These are phyloP conservation scores for Hemiprocne comata DNA, from an alignment of 2,113 vertebrate species.

Conservation along the genomic window DNA sequence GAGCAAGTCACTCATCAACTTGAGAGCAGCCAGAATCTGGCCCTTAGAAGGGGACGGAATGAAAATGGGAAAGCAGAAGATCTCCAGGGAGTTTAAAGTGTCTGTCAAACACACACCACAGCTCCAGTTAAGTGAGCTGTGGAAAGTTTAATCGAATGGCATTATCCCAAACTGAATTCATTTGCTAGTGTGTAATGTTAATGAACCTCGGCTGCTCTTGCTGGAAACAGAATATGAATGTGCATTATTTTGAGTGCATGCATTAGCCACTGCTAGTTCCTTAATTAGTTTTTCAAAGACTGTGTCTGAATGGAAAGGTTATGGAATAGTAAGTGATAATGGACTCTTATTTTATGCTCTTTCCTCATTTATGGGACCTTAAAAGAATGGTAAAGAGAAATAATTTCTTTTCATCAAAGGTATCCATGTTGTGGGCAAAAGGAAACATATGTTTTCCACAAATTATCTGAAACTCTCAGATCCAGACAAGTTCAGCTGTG, in stretches of 20 bases:
- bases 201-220: slow-evolving; percentile 12
- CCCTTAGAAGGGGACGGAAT: neutral
- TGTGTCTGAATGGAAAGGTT: slow-evolving; percentile 29
- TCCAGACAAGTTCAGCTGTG: neutral
- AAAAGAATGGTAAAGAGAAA: slow-evolving; percentile 16
- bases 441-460: neutral
- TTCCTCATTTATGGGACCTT: neutral
- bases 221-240: slow-evolving; percentile 39
- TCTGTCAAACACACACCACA: slow-evolving; percentile 28
- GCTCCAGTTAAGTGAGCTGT: slow-evolving; percentile 22
- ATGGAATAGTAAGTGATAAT: slow-evolving; percentile 36
- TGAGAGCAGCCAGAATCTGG: neutral
- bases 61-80: neutral
- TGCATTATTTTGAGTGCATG: slow-evolving; percentile 26
- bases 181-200: slow-evolving; percentile 36
- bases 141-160: slow-evolving; percentile 29
- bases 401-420: neutral
- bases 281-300: slow-evolving; percentile 49
- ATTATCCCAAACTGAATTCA: slow-evolving; percentile 48
- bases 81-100: slow-evolving; percentile 5
- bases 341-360: neutral
- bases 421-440: neutral
- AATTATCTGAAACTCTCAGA: neutral
- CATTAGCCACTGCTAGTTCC: slow-evolving; percentile 40
- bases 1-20: neutral